Conservation (phyloP, 2,113 vertebrate genomes). For the Cyanocitta stelleri region DNA sequence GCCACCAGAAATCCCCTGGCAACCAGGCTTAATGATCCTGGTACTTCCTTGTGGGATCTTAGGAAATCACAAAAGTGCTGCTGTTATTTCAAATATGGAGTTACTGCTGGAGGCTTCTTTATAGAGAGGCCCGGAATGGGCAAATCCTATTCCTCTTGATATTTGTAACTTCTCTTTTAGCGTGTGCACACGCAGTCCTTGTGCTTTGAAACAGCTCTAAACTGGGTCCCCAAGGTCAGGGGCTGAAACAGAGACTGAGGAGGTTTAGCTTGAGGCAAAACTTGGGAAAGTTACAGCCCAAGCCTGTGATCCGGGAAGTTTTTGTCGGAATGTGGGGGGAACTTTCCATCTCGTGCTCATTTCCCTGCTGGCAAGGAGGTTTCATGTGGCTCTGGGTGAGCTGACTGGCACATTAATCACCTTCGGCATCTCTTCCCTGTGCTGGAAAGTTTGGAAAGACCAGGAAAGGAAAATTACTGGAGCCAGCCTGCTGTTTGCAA, state of each 20-base stretch:
- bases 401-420: background rate
- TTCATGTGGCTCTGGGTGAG: background rate
- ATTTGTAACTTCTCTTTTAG: slow-evolving; percentile 12
- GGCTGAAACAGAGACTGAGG: background rate
- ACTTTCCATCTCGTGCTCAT: background rate
- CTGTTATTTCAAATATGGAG: slow-evolving; percentile 10
- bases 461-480: background rate
- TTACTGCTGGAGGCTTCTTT: slow-evolving; percentile 24
- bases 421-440: background rate
- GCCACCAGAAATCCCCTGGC: slow-evolving; percentile 48
- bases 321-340: background rate
- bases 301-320: background rate
- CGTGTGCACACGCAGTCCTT: background rate
- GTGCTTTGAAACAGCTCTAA: background rate
- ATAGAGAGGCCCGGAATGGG: background rate
- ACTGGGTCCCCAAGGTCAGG: background rate
- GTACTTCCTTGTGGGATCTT: background rate
- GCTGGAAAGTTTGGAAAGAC: background rate
- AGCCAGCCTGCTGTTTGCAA: background rate
- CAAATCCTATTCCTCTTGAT: background rate
- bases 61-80: slow-evolving; percentile 46
- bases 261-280: background rate
- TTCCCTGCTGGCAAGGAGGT: background rate
- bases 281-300: background rate
- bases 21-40: slow-evolving; percentile 10